Evolutionary conservation across 2,888 invertebrate genomes (phyloP).

Genomic region (Tipula lateralis): DNA sequence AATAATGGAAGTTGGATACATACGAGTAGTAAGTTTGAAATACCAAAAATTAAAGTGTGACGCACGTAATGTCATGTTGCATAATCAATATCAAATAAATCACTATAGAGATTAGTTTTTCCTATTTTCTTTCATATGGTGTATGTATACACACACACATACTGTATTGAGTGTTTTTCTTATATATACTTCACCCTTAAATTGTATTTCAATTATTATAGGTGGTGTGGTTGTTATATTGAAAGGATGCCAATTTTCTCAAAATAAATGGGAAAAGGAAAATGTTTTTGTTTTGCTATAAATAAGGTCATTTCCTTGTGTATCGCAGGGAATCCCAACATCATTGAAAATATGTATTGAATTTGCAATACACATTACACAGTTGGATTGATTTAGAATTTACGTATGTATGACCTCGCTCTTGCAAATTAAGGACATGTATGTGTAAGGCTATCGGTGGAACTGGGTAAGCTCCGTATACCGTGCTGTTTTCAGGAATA

Average conservation of each 20-base stretch:
- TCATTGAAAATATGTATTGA: background rate
- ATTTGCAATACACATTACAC: too few species aligned
- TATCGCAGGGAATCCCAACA: background rate
- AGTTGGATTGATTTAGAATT: too few species aligned
- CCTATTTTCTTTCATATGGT: background rate
- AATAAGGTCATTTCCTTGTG: background rate
- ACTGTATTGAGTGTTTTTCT: background rate
- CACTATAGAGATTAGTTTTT: slow-evolving; percentile 9
- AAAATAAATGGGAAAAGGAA: background rate
- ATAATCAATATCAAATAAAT: slow-evolving; percentile 1
- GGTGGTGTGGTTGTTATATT: background rate
- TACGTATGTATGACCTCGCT: too few species aligned
- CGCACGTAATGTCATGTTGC: slow-evolving; percentile 24
- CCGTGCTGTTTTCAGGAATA: too few species aligned
- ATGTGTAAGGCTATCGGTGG: too few species aligned
- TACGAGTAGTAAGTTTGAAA: background rate
- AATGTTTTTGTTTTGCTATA: background rate
- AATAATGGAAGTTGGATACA: background rate
- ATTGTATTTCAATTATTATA: background rate
- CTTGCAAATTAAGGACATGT: too few species aligned
- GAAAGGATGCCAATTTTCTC: background rate
- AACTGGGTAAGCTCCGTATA: too few species aligned
- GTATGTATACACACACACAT: background rate
- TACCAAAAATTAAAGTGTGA: background rate
- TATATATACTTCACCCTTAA: background rate